Percentiles rank a stretch among this genome's conserved stretches.
phyloP scores from a whole-genome alignment of 2,888 invertebrate species.

The Ophion ellenae region DNA sequence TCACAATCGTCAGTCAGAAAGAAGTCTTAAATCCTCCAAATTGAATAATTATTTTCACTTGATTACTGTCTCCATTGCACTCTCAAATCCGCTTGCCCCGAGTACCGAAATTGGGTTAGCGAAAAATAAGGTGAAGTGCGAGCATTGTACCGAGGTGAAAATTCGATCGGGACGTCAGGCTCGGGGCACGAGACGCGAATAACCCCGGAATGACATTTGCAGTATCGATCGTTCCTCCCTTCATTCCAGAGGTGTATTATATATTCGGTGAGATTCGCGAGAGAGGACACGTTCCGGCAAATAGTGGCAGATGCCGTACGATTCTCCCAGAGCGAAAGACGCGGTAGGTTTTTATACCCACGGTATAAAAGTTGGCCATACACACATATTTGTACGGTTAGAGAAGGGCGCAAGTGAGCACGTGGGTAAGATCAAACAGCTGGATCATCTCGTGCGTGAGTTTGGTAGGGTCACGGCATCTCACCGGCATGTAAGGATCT shows the following conservation, averaged over 20 bases:
- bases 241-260: conserved; percentile 60
- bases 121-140: conserved; percentile 3
- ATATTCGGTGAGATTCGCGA: conserved; percentile 66
- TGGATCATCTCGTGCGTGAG: conserved; percentile 82
- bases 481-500: conserved; percentile 73
- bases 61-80: not conserved
- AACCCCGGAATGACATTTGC: conserved; percentile 44
- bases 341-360: conserved; percentile 11
- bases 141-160: conserved; percentile 14
- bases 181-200: conserved; percentile 32
- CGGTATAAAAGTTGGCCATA: conserved; percentile 1
- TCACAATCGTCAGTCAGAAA: not conserved
- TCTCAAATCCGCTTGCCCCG: not conserved
- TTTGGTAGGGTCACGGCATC: conserved; percentile 54
- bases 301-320: conserved; percentile 76
- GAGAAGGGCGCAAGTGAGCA: conserved; percentile 73
- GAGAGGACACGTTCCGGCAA: conserved; percentile 44
- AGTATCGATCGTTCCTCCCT: conserved; percentile 54
- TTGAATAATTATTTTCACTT: not conserved
- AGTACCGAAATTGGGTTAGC: conserved; percentile 7
- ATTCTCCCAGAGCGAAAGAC: conserved; percentile 54
- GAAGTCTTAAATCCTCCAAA: not conserved
- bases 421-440: conserved; percentile 83
- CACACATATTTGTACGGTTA: conserved; percentile 44
- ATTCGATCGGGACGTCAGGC: conserved; percentile 25